These are phyloP conservation scores for Agraylea sexmaculata DNA, from an alignment of 1,140 invertebrate genomes.

Conservation along the genomic window DNA sequence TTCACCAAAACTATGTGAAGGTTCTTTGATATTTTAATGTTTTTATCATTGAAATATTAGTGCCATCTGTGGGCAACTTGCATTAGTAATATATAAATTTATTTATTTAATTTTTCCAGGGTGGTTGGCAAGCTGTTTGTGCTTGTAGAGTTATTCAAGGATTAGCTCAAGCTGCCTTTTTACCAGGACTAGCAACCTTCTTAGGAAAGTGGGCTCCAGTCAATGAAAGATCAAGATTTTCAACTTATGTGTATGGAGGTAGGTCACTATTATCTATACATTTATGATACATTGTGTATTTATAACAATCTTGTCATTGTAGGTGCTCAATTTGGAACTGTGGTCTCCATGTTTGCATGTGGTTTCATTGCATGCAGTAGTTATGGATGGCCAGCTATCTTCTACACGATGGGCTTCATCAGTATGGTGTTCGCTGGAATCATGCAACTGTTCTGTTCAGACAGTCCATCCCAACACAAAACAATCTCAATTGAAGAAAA, in stretches of 20 bases:
- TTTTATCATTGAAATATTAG: background rate
- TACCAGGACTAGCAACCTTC: conserved; percentile 59
- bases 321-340: conserved; percentile 52
- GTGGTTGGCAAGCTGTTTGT: conserved; percentile 49
- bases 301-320: too few relatives aligned
- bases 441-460: conserved; percentile 45
- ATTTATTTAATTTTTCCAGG: conserved; percentile 22
- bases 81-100: conserved; percentile 1
- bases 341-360: conserved; percentile 50
- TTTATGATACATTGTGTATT: background rate
- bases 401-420: conserved; percentile 56
- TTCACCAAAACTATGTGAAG: too few relatives aligned
- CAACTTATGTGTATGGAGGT: conserved; percentile 35
- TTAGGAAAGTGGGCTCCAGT: conserved; percentile 58
- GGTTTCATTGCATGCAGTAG: conserved; percentile 44
- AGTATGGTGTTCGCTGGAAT: conserved; percentile 45
- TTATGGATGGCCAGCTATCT: conserved; percentile 59
- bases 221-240: conserved; percentile 37
- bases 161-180: conserved; percentile 60
- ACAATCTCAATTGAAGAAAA: conserved; percentile 43
- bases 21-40: too few relatives aligned
- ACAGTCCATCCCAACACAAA: conserved; percentile 46
- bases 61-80: background rate
- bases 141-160: conserved; percentile 59
- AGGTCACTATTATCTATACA: background rate